phyloP scores from a whole-genome alignment of 2,797 vertebrate genomes.

The Coranthus polyacanthus region DNA sequence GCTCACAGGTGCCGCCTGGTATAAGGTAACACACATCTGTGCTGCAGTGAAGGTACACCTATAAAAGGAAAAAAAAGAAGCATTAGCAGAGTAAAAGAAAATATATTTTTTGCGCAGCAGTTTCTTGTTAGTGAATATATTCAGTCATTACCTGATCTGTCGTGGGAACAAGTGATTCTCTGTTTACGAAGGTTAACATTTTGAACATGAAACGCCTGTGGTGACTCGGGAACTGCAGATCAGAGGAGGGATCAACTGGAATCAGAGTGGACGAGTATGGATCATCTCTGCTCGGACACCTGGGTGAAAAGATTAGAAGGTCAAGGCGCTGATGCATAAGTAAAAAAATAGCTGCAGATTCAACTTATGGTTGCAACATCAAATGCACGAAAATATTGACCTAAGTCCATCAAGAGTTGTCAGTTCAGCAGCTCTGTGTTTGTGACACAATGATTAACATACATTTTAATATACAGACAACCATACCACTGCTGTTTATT shows the following conservation, averaged over 20 bases:
- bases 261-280: constrained; percentile 68
- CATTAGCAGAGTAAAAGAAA: constrained; percentile 12
- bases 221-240: constrained; percentile 62
- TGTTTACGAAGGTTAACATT: constrained; percentile 81
- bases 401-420: no score
- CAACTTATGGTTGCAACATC: no score
- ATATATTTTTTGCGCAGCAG: not conserved
- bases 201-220: constrained; percentile 74
- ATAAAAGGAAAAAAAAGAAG: constrained; percentile 10
- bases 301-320: constrained; percentile 29
- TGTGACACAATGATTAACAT: no score
- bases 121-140: not conserved
- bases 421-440: no score
- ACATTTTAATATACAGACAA: no score
- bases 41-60: constrained; percentile 83
- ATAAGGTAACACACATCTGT: constrained; percentile 66
- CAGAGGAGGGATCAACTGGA: constrained; percentile 45
- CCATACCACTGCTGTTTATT: no score
- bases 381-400: no score
- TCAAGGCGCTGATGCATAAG: not conserved
- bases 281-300: constrained; percentile 76
- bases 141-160: constrained; percentile 36
- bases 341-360: no score
- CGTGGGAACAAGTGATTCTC: constrained; percentile 1
- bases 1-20: constrained; percentile 40